These are phyloP conservation scores for Melanotaenia duboulayi DNA, from an alignment of 2,113 vertebrate species.

Conservation along the genomic window DNA sequence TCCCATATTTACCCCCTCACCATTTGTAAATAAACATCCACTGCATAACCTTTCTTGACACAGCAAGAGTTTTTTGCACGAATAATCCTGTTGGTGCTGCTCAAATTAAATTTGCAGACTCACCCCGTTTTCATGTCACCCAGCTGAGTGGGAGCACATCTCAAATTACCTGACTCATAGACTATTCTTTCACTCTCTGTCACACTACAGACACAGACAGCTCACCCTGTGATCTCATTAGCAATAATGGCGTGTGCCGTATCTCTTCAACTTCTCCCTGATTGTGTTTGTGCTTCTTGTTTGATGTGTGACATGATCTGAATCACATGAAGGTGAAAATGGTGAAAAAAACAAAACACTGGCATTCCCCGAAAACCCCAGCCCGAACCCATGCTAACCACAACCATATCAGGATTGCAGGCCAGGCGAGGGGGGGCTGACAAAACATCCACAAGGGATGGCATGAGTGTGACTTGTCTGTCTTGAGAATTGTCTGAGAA, in stretches of 20 bases:
- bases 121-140: constrained; percentile 51
- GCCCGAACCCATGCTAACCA: constrained; percentile 19
- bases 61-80: constrained; percentile 49
- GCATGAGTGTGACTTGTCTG: constrained; percentile 55
- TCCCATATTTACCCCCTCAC: constrained; percentile 23
- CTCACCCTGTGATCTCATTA: constrained; percentile 46
- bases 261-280: constrained; percentile 5
- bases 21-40: constrained; percentile 69
- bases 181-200: constrained; percentile 15
- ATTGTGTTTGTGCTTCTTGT: constrained; percentile 36
- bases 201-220: constrained; percentile 4
- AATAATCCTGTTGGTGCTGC: constrained; percentile 52
- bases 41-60: constrained; percentile 57
- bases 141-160: constrained; percentile 51
- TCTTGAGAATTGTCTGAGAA: constrained; percentile 73
- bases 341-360: constrained; percentile 55
- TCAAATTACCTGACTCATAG: constrained; percentile 51
- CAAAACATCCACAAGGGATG: constrained; percentile 19
- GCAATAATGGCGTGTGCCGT: constrained; percentile 11
- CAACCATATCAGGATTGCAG: constrained; percentile 56
- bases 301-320: constrained; percentile 25
- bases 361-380: constrained; percentile 23
- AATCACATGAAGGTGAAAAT: constrained; percentile 43
- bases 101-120: constrained; percentile 67
- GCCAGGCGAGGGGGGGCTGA: not conserved